Conservation (phyloP, 2,888 invertebrate species). For the Diploptera punctata region DNA sequence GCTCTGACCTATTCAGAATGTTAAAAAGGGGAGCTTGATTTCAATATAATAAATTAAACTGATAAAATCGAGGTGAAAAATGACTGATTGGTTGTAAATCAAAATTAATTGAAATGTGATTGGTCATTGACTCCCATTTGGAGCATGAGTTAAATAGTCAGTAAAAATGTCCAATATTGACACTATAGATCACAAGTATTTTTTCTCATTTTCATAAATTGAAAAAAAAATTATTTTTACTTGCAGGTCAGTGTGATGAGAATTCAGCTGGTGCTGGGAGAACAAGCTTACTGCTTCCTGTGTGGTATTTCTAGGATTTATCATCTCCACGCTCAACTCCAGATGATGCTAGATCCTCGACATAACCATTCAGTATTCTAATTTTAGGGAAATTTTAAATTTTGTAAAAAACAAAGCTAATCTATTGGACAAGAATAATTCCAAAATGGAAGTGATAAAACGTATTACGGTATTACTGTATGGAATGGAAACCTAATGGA, state of each 20-base stretch:
- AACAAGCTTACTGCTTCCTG: background rate
- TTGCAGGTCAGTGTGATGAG: conserved; percentile 34
- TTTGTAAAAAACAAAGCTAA: conserved; percentile 20
- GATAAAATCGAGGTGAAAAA: no score
- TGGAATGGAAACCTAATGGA: conserved; percentile 21
- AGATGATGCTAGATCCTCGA: conserved; percentile 31
- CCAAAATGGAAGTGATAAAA: conserved; percentile 25
- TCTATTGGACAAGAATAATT: conserved; percentile 18
- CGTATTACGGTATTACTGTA: background rate
- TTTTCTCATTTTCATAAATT: no score
- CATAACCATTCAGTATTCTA: conserved; percentile 29
- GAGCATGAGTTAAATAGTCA: no score
- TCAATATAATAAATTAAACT: no score
- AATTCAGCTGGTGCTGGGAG: background rate
- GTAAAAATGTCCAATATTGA: no score
- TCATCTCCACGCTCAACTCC: conserved; percentile 18
- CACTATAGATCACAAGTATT: no score
- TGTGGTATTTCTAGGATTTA: conserved; percentile 5
- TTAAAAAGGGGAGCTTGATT: no score
- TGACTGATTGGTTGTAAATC: no score
- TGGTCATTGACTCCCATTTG: no score
- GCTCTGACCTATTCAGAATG: no score
- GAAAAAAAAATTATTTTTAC: no score
- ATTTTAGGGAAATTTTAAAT: conserved; percentile 23
- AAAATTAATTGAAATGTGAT: no score